Percentiles rank a stretch among this genome's conserved stretches.
Evolutionary conservation across 2,113 vertebrate genomes (phyloP).

Genomic region (Centropus bengalensis): DNA sequence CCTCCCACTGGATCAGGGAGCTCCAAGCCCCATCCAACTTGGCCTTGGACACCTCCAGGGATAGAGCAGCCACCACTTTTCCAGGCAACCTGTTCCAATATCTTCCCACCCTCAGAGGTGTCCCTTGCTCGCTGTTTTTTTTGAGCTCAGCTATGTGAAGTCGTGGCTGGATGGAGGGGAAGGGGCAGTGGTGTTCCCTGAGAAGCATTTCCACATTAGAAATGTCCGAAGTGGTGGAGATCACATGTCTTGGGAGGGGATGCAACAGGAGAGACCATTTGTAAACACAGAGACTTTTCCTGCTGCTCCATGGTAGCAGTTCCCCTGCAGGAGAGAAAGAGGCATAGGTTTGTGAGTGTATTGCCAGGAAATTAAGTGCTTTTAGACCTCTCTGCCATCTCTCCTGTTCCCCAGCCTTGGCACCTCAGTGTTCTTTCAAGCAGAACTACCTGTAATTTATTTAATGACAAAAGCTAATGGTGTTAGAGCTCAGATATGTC

Average conservation of each 20-base stretch:
- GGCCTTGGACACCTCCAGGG: no score
- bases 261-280: neutral
- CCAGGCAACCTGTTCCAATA: no score
- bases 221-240: neutral
- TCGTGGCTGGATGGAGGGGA: fast-evolving
- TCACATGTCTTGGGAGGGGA: neutral
- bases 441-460: constrained; percentile 29
- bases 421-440: neutral
- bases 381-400: constrained; percentile 2
- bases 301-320: fast-evolving
- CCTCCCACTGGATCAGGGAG: no score
- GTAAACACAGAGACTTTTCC: neutral
- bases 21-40: no score
- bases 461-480: constrained; percentile 36
- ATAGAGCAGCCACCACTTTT: no score
- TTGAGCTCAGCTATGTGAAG: neutral
- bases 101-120: neutral
- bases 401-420: neutral
- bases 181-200: neutral
- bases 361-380: constrained; percentile 7
- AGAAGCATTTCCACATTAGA: neutral
- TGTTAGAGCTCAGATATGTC: neutral
- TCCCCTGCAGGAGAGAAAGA: neutral
- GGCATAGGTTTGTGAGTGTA: fast-evolving
- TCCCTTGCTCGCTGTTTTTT: neutral